Percentiles rank a stretch among this genome's conserved stretches.
Conservation (phyloP, 2,797 vertebrate species). For the Chaenodraco wilsoni region DNA sequence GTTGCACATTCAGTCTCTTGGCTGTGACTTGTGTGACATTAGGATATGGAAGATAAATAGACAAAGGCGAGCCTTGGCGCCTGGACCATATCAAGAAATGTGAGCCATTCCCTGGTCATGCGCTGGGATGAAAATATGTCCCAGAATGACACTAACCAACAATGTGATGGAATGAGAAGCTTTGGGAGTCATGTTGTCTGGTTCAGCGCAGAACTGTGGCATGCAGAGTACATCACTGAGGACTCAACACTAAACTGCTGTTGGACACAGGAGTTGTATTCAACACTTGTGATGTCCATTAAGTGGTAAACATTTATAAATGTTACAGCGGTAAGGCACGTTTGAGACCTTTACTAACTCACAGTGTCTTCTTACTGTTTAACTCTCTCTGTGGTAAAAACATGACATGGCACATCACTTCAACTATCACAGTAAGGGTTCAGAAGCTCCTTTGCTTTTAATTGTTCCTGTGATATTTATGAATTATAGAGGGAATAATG, state of each 20-base stretch:
- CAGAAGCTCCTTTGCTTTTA: conserved; percentile 1
- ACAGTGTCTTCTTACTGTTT: conserved; percentile 19
- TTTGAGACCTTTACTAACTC: conserved; percentile 13
- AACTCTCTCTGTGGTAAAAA: background rate
- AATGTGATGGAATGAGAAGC: conserved; percentile 25
- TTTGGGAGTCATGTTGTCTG: conserved; percentile 24
- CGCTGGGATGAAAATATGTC: conserved; percentile 42
- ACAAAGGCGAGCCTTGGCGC: conserved; percentile 33
- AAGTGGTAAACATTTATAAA: conserved; percentile 22
- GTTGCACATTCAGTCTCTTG: background rate
- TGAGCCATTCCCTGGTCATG: conserved; percentile 27
- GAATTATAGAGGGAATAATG: background rate
- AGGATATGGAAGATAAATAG: conserved; percentile 33
- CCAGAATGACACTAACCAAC: conserved; percentile 39
- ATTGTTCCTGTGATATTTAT: background rate
- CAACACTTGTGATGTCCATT: conserved; percentile 40
- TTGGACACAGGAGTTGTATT: conserved; percentile 38
- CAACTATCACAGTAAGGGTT: conserved; percentile 6
- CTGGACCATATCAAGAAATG: conserved; percentile 34
- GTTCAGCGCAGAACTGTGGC: conserved; percentile 15
- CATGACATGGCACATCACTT: background rate
- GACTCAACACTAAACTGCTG: conserved; percentile 48
- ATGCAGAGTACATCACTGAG: conserved; percentile 27
- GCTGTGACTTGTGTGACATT: conserved; percentile 12
- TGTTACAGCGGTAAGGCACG: conserved; percentile 1